Percentiles rank a stretch among this genome's conserved stretches.
Evolutionary conservation across 2,888 invertebrate species (phyloP).

Genomic region (Mythimna lalbum): DNA sequence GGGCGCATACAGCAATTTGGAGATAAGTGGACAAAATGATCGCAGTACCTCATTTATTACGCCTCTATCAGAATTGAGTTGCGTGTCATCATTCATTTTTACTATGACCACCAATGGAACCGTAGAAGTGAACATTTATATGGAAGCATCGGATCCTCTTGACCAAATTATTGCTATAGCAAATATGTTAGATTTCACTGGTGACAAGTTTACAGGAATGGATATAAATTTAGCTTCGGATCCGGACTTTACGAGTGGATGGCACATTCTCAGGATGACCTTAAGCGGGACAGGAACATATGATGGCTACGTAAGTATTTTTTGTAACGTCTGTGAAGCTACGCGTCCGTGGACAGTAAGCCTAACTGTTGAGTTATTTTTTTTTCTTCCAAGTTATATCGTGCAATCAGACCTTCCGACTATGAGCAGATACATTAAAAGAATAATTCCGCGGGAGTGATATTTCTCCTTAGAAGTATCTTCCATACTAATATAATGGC

Average conservation of each 20-base stretch:
- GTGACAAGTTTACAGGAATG: constrained; percentile 12
- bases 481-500: too few species aligned
- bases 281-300: constrained; percentile 26
- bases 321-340: neutral
- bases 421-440: too few species aligned
- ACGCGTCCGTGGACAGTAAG: too few species aligned
- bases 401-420: too few species aligned
- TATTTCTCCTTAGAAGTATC: too few species aligned
- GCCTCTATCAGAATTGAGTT: constrained; percentile 44
- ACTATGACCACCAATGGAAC: constrained; percentile 15
- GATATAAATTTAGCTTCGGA: neutral
- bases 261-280: constrained; percentile 31
- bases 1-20: constrained; percentile 44
- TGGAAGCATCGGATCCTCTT: constrained; percentile 1
- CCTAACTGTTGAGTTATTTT: too few species aligned
- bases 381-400: too few species aligned
- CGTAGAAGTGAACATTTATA: constrained; percentile 34
- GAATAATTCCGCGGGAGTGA: too few species aligned
- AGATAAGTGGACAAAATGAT: constrained; percentile 57
- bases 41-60: constrained; percentile 68
- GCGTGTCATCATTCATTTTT: constrained; percentile 28
- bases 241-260: constrained; percentile 20
- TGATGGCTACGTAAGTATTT: constrained; percentile 49
- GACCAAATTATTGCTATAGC: constrained; percentile 13
- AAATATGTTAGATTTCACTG: neutral